phyloP scores from a whole-genome alignment of 2,888 invertebrate genomes.

The Molorchus minor region DNA sequence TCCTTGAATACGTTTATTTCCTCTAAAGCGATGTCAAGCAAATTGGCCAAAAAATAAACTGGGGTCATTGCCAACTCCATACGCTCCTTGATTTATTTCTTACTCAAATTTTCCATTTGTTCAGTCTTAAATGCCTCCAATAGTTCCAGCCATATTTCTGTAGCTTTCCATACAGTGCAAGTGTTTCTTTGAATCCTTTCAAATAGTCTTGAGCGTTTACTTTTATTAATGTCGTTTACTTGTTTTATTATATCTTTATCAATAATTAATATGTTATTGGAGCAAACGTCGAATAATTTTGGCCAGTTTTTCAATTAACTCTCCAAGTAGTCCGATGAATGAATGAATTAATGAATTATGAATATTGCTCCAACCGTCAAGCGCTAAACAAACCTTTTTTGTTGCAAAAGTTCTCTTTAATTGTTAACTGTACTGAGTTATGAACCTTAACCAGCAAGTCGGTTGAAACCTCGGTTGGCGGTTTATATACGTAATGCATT shows the following conservation, averaged over 20 bases:
- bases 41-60: background rate
- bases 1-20: background rate
- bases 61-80: background rate
- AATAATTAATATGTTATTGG: slow-evolving; percentile 15
- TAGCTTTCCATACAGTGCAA: background rate
- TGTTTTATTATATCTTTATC: slow-evolving; percentile 6
- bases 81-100: background rate
- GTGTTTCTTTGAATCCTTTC: background rate
- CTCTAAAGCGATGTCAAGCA: background rate
- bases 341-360: too few species aligned
- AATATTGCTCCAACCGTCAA: too few species aligned
- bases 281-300: slow-evolving; percentile 20
- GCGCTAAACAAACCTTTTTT: too few species aligned
- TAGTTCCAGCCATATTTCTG: background rate
- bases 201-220: background rate
- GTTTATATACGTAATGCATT: too few species aligned
- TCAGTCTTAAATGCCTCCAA: background rate
- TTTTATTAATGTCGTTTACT: background rate
- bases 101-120: background rate
- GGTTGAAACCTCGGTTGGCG: too few species aligned
- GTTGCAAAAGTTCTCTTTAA: too few species aligned
- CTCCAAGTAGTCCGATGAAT: slow-evolving; percentile 26
- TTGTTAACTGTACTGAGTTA: too few species aligned
- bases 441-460: too few species aligned
- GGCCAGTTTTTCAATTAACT: slow-evolving; percentile 28